These are phyloP conservation scores for Taenaris catops DNA, from an alignment of 2,888 invertebrate genomes.

Conservation along the genomic window DNA sequence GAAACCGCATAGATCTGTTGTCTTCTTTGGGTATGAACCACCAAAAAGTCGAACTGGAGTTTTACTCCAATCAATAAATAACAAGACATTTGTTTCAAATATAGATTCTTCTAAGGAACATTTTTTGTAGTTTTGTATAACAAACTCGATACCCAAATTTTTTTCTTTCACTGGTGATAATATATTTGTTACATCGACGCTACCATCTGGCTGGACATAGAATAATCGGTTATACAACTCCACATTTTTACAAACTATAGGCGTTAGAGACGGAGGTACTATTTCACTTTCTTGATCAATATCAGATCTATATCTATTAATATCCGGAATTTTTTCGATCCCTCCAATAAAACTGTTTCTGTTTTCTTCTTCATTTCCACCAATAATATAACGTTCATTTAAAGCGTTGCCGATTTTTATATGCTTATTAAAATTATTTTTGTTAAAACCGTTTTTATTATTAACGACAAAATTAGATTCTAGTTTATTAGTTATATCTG, in stretches of 20 bases:
- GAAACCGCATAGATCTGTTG: conserved; percentile 79
- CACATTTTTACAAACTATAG: conserved; percentile 54
- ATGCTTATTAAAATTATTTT: conserved; percentile 46
- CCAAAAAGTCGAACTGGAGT: conserved; percentile 84
- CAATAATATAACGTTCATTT: conserved; percentile 52
- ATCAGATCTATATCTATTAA: conserved; percentile 53
- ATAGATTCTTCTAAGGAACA: conserved; percentile 52
- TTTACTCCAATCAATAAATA: conserved; percentile 82
- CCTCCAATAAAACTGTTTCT: conserved; percentile 56
- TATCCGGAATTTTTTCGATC: conserved; percentile 54
- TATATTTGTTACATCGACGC: conserved; percentile 52
- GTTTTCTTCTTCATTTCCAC: conserved; percentile 41
- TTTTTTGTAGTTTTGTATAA: conserved; percentile 57
- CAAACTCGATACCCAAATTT: conserved; percentile 54
- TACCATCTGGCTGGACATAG: conserved; percentile 58
- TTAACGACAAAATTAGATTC: conserved; percentile 16
- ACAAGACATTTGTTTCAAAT: conserved; percentile 38
- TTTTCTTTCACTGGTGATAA: conserved; percentile 49
- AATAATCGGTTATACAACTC: conserved; percentile 45
- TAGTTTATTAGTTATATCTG: conserved; percentile 21
- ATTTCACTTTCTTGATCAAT: conserved; percentile 34
- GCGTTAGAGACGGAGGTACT: conserved; percentile 44
- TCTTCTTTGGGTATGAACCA: conserved; percentile 81
- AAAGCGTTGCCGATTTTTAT: conserved; percentile 64
- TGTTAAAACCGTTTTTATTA: conserved; percentile 17